A percentile compares a stretch with the other conserved stretches of the same genome.
phyloP scores from a whole-genome alignment of 2,113 vertebrate species.

The Austrofundulus limnaeus region DNA sequence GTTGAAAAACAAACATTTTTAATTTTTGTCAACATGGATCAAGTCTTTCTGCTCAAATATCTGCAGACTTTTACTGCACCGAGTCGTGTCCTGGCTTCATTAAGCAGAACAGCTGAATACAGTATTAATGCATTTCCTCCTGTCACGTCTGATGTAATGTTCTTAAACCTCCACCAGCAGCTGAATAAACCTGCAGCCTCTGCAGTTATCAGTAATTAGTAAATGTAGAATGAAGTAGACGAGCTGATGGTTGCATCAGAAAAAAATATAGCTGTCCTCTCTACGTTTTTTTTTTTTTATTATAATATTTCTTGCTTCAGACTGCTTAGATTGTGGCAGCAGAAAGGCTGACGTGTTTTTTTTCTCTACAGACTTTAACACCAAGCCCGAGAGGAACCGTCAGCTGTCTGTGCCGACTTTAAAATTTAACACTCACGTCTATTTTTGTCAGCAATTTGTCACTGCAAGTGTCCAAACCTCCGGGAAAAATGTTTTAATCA shows the following conservation, averaged over 20 bases:
- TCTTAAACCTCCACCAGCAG: background rate
- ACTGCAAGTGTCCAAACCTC: too few relatives aligned
- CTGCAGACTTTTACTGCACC: background rate
- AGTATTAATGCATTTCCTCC: too few relatives aligned
- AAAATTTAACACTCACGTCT: too few relatives aligned
- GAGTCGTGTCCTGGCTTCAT: background rate
- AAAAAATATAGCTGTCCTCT: background rate
- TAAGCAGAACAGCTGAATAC: too few relatives aligned
- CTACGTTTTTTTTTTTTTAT: slow-evolving; percentile 5
- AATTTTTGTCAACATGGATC: background rate
- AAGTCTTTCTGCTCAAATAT: background rate
- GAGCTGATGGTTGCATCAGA: background rate
- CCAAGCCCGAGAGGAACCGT: background rate
- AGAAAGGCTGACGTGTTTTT: background rate
- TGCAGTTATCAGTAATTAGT: slow-evolving; percentile 32
- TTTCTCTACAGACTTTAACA: background rate
- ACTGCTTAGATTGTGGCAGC: background rate
- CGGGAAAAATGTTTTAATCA: too few relatives aligned
- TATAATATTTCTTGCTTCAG: slow-evolving; percentile 3
- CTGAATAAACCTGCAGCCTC: background rate
- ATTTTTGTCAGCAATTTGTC: too few relatives aligned
- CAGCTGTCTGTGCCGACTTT: background rate
- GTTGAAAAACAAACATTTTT: too few relatives aligned
- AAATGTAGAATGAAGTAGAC: background rate
- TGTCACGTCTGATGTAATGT: too few relatives aligned